Evolutionary conservation across 2,797 vertebrate genomes (phyloP).

Genomic region (Microctenopoma steveboyesi): DNA sequence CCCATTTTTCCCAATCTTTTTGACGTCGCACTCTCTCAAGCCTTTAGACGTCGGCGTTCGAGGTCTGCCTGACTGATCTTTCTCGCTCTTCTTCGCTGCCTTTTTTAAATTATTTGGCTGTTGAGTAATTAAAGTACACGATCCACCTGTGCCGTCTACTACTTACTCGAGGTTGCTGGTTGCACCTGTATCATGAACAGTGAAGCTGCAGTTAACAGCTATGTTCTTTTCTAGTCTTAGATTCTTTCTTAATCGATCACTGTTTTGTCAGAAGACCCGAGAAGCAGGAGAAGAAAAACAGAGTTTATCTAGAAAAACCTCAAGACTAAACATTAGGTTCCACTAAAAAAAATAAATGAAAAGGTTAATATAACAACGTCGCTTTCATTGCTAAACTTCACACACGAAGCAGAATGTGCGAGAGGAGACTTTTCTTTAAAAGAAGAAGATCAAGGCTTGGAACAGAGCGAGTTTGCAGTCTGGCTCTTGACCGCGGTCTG

Average conservation of each 20-base stretch:
- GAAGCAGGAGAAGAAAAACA: not conserved
- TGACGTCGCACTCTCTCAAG: conserved; percentile 9
- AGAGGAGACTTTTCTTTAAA: conserved; percentile 20
- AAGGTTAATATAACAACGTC: not conserved
- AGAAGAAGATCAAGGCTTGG: conserved; percentile 51
- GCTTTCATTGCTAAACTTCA: conserved; percentile 29
- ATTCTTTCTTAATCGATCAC: too few relatives aligned
- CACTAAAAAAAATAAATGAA: not conserved
- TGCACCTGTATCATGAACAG: too few relatives aligned
- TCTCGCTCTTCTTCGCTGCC: not conserved
- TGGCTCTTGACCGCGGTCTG: conserved; percentile 59
- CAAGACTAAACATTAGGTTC: not conserved
- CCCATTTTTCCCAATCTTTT: conserved; percentile 10
- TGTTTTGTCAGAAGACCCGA: not conserved
- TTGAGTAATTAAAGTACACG: too few relatives aligned
- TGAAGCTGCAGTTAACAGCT: not conserved
- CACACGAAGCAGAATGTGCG: conserved; percentile 15
- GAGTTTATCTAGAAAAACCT: not conserved
- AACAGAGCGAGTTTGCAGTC: conserved; percentile 44
- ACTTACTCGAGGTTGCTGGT: too few relatives aligned
- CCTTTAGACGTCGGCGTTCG: conserved; percentile 10
- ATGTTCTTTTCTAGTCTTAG: too few relatives aligned
- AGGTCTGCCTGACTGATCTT: not conserved
- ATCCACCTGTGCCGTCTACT: too few relatives aligned
- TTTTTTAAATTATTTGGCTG: too few relatives aligned